Conservation (phyloP, 2,888 invertebrate species). For the Latrodectus hesperus region DNA sequence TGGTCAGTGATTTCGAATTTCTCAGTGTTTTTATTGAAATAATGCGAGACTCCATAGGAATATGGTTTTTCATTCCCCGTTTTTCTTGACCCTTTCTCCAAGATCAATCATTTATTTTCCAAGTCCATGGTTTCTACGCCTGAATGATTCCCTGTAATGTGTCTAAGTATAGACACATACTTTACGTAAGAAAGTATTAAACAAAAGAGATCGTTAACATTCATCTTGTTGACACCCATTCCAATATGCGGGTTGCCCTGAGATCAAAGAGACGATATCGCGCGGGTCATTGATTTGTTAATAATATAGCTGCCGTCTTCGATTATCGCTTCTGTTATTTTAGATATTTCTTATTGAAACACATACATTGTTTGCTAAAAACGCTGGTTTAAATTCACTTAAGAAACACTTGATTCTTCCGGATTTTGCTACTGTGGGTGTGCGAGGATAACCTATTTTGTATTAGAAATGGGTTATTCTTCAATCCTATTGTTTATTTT, state of each 20-base stretch:
- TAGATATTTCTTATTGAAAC: too few relatives aligned
- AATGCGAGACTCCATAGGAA: not conserved
- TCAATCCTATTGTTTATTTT: too few relatives aligned
- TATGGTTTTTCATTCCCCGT: not conserved
- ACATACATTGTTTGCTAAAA: too few relatives aligned
- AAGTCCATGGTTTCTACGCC: not conserved
- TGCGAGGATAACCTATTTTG: too few relatives aligned
- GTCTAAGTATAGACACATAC: not conserved
- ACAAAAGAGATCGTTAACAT: conserved; percentile 1
- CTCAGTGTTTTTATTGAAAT: too few relatives aligned
- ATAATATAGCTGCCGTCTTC: too few relatives aligned
- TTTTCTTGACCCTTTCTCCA: not conserved
- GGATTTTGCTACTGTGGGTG: too few relatives aligned
- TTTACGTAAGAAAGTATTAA: not conserved
- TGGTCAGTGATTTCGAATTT: too few relatives aligned
- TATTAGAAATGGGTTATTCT: too few relatives aligned
- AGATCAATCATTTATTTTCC: not conserved
- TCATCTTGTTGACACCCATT: not conserved
- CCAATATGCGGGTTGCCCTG: not conserved
- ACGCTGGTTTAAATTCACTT: too few relatives aligned
- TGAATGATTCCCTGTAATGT: not conserved
- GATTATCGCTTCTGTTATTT: too few relatives aligned
- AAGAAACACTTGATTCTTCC: too few relatives aligned
- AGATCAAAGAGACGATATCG: not conserved
- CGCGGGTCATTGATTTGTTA: not conserved